These are phyloP conservation scores for Psephotus haematonotus DNA, from an alignment of 2,113 vertebrate genomes.

Conservation along the genomic window DNA sequence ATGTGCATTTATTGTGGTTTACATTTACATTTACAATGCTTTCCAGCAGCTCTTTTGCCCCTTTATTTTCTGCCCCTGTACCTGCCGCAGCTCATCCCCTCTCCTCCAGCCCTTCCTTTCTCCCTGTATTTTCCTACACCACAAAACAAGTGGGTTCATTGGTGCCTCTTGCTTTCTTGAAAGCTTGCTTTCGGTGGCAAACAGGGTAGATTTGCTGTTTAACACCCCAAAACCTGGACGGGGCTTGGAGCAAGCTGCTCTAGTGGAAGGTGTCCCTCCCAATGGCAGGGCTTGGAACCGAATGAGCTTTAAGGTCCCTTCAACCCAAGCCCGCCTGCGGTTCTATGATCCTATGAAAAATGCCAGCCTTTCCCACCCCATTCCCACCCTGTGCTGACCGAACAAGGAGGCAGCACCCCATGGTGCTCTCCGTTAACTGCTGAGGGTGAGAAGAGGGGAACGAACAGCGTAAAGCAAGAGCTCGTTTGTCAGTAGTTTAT, in stretches of 20 bases:
- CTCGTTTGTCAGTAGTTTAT: not conserved
- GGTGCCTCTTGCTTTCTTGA: not conserved
- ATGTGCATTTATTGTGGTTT: fast-evolving
- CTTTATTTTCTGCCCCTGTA: fast-evolving
- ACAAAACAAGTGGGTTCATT: fast-evolving
- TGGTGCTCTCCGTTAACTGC: fast-evolving
- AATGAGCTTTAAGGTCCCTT: not conserved
- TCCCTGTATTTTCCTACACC: fast-evolving
- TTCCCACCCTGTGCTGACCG: fast-evolving
- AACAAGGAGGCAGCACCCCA: not conserved
- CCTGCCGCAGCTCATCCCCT: not conserved
- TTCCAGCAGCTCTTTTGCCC: not conserved
- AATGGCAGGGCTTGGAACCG: not conserved
- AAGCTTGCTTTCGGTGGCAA: not conserved
- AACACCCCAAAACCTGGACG: not conserved
- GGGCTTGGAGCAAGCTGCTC: not conserved
- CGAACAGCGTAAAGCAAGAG: not conserved
- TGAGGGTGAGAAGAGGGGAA: not conserved
- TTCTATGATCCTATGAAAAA: not conserved
- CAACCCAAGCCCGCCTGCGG: not conserved
- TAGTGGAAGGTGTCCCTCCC: not conserved
- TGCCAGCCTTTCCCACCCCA: not conserved
- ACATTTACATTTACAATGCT: not conserved
- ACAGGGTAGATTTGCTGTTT: not conserved
- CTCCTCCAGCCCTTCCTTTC: not conserved